Percentiles rank a stretch among this genome's conserved stretches.
Conservation (phyloP, 2,888 invertebrate genomes). For the Noctuana brunneofusca region DNA sequence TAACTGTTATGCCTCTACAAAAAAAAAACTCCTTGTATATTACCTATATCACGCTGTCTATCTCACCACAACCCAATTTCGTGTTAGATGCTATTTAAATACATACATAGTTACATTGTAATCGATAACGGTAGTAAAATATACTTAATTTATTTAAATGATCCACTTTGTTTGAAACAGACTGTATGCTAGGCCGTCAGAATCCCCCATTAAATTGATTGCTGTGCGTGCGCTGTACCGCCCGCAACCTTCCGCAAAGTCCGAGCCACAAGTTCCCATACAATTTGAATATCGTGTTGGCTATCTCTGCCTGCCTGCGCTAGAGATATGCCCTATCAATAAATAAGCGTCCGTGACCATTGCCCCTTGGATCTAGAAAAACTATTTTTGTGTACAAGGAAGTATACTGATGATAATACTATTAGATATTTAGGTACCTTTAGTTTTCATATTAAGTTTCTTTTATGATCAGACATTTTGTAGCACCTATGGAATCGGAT, state of each 20-base stretch:
- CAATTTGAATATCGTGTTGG: conserved; percentile 35
- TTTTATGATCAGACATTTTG: no score
- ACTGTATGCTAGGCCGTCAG: conserved; percentile 20
- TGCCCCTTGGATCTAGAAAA: conserved; percentile 18
- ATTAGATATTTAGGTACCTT: no score
- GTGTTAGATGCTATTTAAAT: neutral
- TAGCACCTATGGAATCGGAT: no score
- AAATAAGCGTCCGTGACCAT: conserved; percentile 30
- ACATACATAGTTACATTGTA: neutral
- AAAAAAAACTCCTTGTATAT: no score
- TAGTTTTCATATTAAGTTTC: no score
- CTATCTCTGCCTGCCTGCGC: conserved; percentile 25
- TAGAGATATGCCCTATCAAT: conserved; percentile 31
- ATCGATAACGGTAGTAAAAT: conserved; percentile 2
- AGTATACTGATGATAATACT: no score
- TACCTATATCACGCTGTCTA: neutral
- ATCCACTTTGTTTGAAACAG: conserved; percentile 9
- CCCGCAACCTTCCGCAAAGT: conserved; percentile 24
- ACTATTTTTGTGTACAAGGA: neutral
- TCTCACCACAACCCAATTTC: neutral
- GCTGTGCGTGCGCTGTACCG: conserved; percentile 30
- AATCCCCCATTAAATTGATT: conserved; percentile 33
- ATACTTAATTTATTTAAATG: conserved; percentile 21
- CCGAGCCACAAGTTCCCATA: conserved; percentile 25
- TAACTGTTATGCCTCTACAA: conserved; percentile 6